Base-by-base conservation (phyloP, 2,797 vertebrate species). In the Oreochromis grahami region DNA sequence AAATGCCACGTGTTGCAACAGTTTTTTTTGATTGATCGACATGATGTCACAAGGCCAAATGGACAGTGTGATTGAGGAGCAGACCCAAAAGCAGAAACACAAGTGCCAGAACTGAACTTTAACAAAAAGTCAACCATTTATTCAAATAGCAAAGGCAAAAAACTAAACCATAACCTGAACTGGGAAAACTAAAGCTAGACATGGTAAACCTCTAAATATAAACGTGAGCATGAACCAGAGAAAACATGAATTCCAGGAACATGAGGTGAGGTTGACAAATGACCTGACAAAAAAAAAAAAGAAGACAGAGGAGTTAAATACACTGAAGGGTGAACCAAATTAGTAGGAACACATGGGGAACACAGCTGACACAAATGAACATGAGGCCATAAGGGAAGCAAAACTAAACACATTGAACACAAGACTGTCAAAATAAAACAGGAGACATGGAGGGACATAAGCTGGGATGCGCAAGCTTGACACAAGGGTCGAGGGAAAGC, bases 381-480 rank as follows among this genome's bases (percentile, higher is more conserved):
- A 58, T 58, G 2, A 58, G 8, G 26, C 15, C 26, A 32, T 15
- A 32, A 10, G 29, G 29, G 15, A 58, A 58, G 29, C 29, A 32
- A 58, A 32, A 0, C 8, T 32, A 32, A 32, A 19, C 29, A 58
- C 55, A 58, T 17, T 15, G 15, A 17, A 32, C 26, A 32, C 55
- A 58, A 32, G 29, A 58, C 2, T 58, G 15, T 32, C 29, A 58
- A 58, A 58, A 58, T 58, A 58, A 32, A 32, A 32, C 15, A 10
- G 55, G 29, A 58, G 32, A 58, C 55, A 19, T 58, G 29, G 15
- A 10, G 55, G 29, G 55, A 58, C 15, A 32, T 32, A 58, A 32
- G 15, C 26, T 32, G 55, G 55, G 55, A 17, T 0, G 1, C 0
- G 15, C 29, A 58, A 32, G 55, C 1, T 58, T 32, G 55, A 58